Base-by-base conservation (phyloP, 2,888 invertebrate genomes). In the Lathronympha strigana region DNA sequence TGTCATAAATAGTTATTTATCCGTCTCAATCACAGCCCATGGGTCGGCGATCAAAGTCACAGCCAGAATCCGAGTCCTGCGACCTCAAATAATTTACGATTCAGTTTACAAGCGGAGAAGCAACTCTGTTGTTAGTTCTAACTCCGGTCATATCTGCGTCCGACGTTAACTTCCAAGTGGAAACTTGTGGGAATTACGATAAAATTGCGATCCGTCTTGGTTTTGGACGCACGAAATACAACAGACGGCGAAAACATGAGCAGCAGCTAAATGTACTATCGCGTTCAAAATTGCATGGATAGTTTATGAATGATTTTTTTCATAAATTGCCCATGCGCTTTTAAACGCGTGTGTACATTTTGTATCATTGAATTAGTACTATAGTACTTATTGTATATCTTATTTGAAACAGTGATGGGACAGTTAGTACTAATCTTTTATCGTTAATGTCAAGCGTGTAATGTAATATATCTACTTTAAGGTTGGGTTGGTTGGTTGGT, bases 71-170 rank as follows among this genome's bases (percentile, higher is more conserved):
- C 80, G 74, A 83, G 82, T 82, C 81, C 82, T 76, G 83, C 79
- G 83, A 84, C 83, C 83, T 84, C 80, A 83, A 84, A 84, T 88
- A 86, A 88, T 88, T 87, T 86, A 87, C 81, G 84, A 84, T 85
- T 76, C 78, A 83, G 84, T 86, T 86, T 76, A 82, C 78, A 81
- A 79, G 76, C 76, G 73, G 76, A 81, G 76, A 74, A 77, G 74
- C 68, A 74, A 74, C 75, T 75, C 73, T 70, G 72, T 80, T 81
- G 79, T 78, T 86, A 66, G 67, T 63, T 62, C 54, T 53, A 81
- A 79, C 78, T 79, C 74, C 78, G 80, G 84, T 81, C 82, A 83
- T 86, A 85, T 85, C 86, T 88, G 87, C 76, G 80, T 77, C 79
- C 73, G 88, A 87, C 86, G 79, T 79, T 74, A 81, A 83, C 83